Conservation (phyloP, 2,888 invertebrate species). For the Andrena fulva region DNA sequence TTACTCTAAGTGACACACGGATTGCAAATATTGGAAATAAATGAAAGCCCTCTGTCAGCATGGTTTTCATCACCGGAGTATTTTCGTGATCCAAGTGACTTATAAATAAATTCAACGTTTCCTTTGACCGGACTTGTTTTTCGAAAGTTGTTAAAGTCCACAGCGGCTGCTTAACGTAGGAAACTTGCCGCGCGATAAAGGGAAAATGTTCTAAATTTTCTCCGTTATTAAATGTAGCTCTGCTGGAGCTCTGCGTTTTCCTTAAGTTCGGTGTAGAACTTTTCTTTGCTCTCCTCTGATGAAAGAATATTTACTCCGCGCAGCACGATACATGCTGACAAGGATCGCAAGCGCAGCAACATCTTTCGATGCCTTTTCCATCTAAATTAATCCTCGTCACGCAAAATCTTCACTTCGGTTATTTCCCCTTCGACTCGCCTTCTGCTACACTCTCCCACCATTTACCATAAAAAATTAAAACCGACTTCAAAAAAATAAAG, state of each 20-base stretch:
- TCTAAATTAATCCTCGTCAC: too few species aligned
- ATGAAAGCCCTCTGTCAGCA: not conserved
- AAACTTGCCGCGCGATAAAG: not conserved
- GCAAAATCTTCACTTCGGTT: too few species aligned
- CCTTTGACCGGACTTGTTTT: not conserved
- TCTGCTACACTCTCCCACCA: too few species aligned
- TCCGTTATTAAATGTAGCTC: not conserved
- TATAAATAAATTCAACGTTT: not conserved
- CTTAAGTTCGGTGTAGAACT: not conserved
- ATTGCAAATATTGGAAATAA: slow-evolving; percentile 4
- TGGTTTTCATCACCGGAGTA: slow-evolving; percentile 3
- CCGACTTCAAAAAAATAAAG: too few species aligned
- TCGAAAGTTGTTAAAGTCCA: too few species aligned
- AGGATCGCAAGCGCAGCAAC: too few species aligned
- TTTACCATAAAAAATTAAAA: too few species aligned
- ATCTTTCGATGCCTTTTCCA: too few species aligned
- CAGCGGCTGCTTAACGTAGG: not conserved
- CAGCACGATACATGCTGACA: too few species aligned
- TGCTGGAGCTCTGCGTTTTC: too few species aligned
- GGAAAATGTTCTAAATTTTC: not conserved
- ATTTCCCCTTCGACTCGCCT: too few species aligned
- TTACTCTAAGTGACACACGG: not conserved
- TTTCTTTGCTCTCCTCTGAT: not conserved
- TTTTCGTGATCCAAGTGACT: not conserved
- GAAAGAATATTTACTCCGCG: not conserved